phyloP scores from a whole-genome alignment of 53 echinoderm and acorn worm genomes.

The Patiria pectinifera region DNA sequence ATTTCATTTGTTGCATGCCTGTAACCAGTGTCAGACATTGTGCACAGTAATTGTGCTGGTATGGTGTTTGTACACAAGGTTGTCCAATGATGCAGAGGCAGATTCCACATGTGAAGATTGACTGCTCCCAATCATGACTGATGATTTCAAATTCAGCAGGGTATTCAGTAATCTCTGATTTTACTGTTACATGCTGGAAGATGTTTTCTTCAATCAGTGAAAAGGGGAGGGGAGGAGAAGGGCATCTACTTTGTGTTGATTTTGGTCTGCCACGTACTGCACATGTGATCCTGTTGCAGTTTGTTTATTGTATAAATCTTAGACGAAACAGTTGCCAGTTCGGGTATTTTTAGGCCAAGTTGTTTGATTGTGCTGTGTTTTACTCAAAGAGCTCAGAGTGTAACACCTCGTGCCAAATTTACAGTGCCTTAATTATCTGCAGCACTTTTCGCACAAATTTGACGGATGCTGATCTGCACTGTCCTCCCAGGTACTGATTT shows the following conservation, averaged over 20 bases:
- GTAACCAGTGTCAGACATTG: conserved; percentile 12
- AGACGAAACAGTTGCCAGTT: conserved; percentile 36
- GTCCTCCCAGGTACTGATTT: conserved; percentile 11
- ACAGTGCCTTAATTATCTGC: neutral
- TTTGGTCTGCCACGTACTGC: conserved; percentile 36
- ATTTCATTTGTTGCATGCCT: neutral
- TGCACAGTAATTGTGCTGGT: conserved; percentile 42
- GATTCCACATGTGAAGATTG: conserved; percentile 7
- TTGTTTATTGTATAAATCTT: neutral
- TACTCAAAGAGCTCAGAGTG: neutral
- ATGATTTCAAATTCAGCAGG: conserved; percentile 21
- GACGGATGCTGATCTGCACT: conserved; percentile 8
- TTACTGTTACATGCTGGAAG: neutral
- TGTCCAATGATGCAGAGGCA: conserved; percentile 6
- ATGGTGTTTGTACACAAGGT: conserved; percentile 33
- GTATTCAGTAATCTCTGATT: neutral
- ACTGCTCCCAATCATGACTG: conserved; percentile 24
- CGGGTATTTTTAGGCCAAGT: conserved; percentile 16
- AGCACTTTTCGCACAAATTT: conserved; percentile 28
- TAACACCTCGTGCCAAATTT: conserved; percentile 12
- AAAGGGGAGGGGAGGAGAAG: conserved; percentile 10
- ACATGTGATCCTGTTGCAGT: neutral
- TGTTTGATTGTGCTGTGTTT: conserved; percentile 33
- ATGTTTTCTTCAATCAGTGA: conserved; percentile 24
- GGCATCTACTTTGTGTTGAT: neutral